Conservation (phyloP, 2,113 vertebrate genomes). For the Sylvietta virens region DNA sequence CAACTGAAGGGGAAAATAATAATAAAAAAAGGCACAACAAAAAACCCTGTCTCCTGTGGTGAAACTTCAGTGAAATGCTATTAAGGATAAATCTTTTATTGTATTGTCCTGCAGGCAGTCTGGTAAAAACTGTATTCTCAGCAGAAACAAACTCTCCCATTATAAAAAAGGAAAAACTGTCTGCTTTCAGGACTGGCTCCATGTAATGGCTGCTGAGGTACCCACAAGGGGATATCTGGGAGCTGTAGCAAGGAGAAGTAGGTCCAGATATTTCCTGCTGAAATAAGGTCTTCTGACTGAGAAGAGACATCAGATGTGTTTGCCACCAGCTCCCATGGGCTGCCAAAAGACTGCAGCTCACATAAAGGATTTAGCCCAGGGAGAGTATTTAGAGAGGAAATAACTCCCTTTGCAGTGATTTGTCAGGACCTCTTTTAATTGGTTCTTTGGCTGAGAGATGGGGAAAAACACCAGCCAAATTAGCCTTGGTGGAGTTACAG, state of each 20-base stretch:
- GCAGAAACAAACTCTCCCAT: conserved; percentile 58
- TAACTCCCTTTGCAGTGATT: neutral
- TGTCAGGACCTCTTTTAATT: conserved; percentile 12
- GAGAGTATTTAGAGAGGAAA: conserved; percentile 31
- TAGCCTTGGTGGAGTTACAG: neutral
- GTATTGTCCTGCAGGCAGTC: conserved; percentile 67
- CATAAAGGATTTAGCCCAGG: neutral
- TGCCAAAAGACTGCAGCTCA: conserved; percentile 10
- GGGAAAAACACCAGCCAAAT: neutral
- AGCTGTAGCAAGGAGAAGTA: neutral
- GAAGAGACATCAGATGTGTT: conserved; percentile 12
- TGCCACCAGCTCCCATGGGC: conserved; percentile 21
- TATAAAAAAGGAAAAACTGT: conserved; percentile 5
- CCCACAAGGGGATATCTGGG: neutral
- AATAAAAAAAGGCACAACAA: conserved; percentile 40
- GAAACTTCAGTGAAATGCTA: conserved; percentile 64
- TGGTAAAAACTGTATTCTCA: conserved; percentile 61
- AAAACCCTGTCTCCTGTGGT: conserved; percentile 47
- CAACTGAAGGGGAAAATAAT: neutral
- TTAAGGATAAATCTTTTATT: conserved; percentile 71
- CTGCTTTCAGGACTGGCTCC: conserved; percentile 2
- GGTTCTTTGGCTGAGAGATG: neutral
- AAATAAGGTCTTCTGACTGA: conserved; percentile 5
- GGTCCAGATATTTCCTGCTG: conserved; percentile 23
- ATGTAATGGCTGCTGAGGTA: neutral